These are phyloP conservation scores for Mactromeris polynyma DNA, from an alignment of 2,888 invertebrate genomes.

Conservation along the genomic window DNA sequence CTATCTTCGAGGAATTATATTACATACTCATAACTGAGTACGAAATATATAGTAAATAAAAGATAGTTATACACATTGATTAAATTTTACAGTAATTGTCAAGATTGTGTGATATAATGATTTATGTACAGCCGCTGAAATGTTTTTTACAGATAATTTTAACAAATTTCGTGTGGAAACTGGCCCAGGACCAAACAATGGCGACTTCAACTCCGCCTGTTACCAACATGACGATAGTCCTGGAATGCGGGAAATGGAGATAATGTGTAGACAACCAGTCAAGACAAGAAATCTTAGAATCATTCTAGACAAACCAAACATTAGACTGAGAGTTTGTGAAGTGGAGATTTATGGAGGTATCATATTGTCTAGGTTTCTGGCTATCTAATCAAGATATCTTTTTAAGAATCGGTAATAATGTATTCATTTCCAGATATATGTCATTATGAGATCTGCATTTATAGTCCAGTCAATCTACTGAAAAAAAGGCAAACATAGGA, in stretches of 20 bases:
- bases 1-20: no score
- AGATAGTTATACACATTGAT: no score
- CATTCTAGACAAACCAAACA: neutral
- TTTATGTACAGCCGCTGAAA: neutral
- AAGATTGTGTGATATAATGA: neutral
- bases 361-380: no score
- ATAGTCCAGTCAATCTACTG: no score
- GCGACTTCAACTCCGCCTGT: neutral
- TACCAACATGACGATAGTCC: neutral
- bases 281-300: constrained; percentile 11
- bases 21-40: no score
- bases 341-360: constrained; percentile 15
- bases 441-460: no score
- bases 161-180: constrained; percentile 10
- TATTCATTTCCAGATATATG: no score
- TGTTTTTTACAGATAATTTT: neutral
- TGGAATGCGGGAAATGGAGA: neutral
- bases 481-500: no score
- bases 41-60: no score
- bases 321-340: neutral
- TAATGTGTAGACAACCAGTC: constrained; percentile 7
- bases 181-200: neutral
- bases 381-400: no score
- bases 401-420: no score
- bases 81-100: no score